A percentile compares a stretch with the other conserved stretches of the same genome.
These are phyloP conservation scores for Hemitrygon akajei DNA, from an alignment of 2,797 vertebrate genomes.

Conservation along the genomic window DNA sequence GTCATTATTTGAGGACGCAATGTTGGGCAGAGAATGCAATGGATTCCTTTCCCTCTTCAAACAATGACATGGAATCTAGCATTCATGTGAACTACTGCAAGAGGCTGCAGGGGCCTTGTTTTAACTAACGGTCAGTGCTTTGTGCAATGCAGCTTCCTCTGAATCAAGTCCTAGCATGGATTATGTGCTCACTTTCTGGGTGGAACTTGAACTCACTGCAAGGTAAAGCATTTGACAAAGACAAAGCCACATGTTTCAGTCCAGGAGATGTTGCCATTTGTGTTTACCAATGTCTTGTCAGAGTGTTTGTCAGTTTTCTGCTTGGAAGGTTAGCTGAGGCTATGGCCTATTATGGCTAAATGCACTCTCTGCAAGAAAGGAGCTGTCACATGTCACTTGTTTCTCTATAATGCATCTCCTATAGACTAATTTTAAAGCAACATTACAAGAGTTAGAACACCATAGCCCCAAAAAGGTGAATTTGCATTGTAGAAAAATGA, in stretches of 20 bases:
- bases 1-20: not conserved
- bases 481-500: not conserved
- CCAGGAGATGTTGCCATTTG: not conserved
- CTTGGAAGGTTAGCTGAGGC: not conserved
- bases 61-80: not conserved
- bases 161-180: not conserved
- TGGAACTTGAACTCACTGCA: not conserved
- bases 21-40: not conserved
- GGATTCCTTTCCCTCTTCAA: not conserved
- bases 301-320: not conserved
- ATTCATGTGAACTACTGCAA: not conserved
- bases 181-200: not conserved
- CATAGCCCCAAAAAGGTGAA: not conserved
- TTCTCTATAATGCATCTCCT: not conserved
- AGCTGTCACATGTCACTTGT: not conserved
- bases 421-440: slow-evolving; percentile 11
- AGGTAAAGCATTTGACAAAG: no score
- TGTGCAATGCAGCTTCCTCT: not conserved
- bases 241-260: not conserved
- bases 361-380: not conserved
- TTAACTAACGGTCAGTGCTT: not conserved
- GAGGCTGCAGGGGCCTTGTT: no score
- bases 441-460: not conserved
- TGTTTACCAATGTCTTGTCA: not conserved
- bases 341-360: not conserved